Percentiles rank a stretch among this genome's conserved stretches.
These are phyloP conservation scores for Reinhardtius hippoglossoides DNA, from an alignment of 2,113 vertebrate genomes.

Conservation along the genomic window DNA sequence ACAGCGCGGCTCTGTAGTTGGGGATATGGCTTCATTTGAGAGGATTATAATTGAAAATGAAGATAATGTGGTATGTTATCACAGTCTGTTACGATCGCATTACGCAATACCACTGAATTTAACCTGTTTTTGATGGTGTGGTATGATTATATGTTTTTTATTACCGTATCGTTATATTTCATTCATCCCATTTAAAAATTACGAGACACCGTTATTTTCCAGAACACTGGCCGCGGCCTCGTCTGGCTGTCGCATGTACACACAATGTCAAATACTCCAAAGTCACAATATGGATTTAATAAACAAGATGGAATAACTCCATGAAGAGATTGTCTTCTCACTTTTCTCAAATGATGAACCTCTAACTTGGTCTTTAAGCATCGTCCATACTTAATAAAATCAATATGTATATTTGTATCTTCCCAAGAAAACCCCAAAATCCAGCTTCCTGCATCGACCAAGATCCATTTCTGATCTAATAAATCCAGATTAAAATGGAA, in stretches of 20 bases:
- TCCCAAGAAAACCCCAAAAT: neutral
- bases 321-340: no score
- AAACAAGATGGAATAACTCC: no score
- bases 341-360: no score
- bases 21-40: conserved; percentile 14
- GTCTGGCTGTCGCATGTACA: no score
- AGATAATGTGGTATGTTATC: neutral
- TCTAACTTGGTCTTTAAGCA: no score
- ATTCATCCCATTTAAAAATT: neutral
- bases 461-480: neutral
- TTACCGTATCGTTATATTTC: neutral
- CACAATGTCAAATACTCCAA: no score
- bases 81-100: neutral
- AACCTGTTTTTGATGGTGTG: neutral
- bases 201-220: no score
- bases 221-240: no score
- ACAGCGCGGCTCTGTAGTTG: conserved; percentile 36
- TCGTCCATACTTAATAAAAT: no score
- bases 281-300: no score
- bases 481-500: conserved; percentile 3
- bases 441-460: neutral
- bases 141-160: no score
- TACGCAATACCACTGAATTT: conserved; percentile 4
- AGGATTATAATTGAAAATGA: conserved; percentile 17
- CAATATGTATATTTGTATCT: no score